These are phyloP conservation scores for Argopecten irradians DNA, from an alignment of 1,140 invertebrate species.

Conservation along the genomic window DNA sequence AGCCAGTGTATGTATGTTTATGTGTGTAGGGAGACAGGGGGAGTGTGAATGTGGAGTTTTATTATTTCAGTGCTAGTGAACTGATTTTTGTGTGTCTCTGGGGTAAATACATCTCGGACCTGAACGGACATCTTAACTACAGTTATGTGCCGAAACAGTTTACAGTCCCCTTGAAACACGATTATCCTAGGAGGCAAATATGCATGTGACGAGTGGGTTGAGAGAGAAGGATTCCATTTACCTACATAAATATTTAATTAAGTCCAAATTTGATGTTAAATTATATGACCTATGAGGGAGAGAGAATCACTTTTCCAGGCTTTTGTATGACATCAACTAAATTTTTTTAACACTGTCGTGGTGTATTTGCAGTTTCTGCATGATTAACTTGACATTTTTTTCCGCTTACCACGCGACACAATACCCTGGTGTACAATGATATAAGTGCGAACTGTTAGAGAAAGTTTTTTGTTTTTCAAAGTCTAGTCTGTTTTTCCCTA, in stretches of 20 bases:
- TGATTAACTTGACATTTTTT: not conserved
- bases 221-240: not conserved
- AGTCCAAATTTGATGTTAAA: conserved; percentile 6
- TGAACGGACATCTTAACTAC: not conserved
- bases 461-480: not conserved
- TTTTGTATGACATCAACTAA: not conserved
- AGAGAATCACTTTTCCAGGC: not conserved
- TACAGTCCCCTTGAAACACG: not conserved
- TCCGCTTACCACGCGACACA: not conserved
- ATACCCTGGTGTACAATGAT: not conserved
- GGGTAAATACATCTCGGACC: not conserved
- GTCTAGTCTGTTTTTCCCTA: not conserved
- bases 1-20: not conserved
- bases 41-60: not conserved
- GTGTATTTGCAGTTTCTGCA: conserved; percentile 9
- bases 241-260: conserved; percentile 24
- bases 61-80: not conserved
- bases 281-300: conserved; percentile 9
- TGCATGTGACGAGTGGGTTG: not conserved
- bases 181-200: not conserved
- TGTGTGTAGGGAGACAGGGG: not conserved
- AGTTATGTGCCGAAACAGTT: not conserved
- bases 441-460: not conserved
- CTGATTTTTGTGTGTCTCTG: not conserved
- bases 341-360: not conserved